These are phyloP conservation scores for Charaxes varanes DNA, from an alignment of 1,140 invertebrate genomes.

Conservation along the genomic window DNA sequence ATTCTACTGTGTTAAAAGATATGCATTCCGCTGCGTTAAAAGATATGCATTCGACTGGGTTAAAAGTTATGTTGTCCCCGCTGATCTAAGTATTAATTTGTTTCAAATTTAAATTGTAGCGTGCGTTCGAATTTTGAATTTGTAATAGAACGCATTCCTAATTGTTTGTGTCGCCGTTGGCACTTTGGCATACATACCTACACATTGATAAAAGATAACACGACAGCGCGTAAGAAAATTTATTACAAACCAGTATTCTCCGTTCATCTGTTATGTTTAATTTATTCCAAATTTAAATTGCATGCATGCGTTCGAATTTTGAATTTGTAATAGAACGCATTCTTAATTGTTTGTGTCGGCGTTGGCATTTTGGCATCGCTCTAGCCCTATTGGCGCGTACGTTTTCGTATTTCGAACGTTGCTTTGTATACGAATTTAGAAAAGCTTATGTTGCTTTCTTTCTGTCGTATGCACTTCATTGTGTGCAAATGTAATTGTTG, in stretches of 20 bases:
- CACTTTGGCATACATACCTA: slow-evolving; percentile 69
- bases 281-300: slow-evolving; percentile 56
- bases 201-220: too few species aligned
- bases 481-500: slow-evolving; percentile 59
- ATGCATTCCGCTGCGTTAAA: neutral
- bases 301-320: slow-evolving; percentile 33
- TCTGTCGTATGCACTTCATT: slow-evolving; percentile 46
- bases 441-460: slow-evolving; percentile 54
- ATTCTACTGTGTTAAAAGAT: too few species aligned
- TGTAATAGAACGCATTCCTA: slow-evolving; percentile 60
- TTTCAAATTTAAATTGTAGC: slow-evolving; percentile 51
- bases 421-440: slow-evolving; percentile 68
- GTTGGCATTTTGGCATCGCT: slow-evolving; percentile 68
- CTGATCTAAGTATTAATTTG: too few species aligned
- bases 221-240: too few species aligned
- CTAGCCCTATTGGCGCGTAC: too few species aligned
- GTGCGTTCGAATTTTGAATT: slow-evolving; percentile 42
- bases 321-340: slow-evolving; percentile 56
- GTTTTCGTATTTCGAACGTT: slow-evolving; percentile 54
- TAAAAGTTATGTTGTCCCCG: slow-evolving; percentile 13
- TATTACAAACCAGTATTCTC: too few species aligned
- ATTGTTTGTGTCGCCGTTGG: slow-evolving; percentile 63
- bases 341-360: slow-evolving; percentile 65
- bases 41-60: neutral
- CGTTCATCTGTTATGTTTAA: too few species aligned